These are phyloP conservation scores for Aegypius monachus DNA, from an alignment of 2,113 vertebrate genomes.

Conservation along the genomic window DNA sequence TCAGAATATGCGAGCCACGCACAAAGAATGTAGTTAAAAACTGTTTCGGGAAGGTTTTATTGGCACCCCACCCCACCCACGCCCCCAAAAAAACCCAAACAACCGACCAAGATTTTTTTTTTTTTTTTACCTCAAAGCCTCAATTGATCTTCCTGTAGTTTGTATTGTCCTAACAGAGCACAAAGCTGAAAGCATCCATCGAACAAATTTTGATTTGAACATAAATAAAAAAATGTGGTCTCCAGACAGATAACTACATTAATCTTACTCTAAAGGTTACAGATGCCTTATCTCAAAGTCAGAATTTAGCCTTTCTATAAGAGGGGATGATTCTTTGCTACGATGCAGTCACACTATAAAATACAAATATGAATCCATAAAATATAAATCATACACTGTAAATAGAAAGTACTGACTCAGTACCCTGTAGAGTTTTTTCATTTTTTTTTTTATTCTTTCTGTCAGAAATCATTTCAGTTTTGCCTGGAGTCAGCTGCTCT, in stretches of 20 bases:
- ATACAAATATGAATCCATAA: not conserved
- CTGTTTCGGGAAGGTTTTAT: not conserved
- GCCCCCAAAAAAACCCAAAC: rapidly evolving
- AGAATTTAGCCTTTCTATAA: not conserved
- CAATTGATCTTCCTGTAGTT: not conserved
- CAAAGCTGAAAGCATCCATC: not conserved
- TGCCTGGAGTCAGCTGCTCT: not conserved
- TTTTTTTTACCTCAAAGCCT: not conserved
- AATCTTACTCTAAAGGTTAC: not conserved
- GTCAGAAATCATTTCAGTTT: not conserved
- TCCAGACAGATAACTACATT: not conserved
- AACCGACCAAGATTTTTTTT: not conserved
- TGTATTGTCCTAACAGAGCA: not conserved
- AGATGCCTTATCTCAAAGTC: not conserved
- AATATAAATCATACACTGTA: not conserved
- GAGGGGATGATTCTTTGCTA: not conserved
- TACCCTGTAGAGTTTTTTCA: not conserved
- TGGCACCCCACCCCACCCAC: rapidly evolving
- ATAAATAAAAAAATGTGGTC: not conserved
- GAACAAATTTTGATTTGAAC: not conserved
- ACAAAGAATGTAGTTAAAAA: not conserved
- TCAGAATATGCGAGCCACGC: not conserved
- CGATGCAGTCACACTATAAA: not conserved
- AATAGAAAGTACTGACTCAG: not conserved
- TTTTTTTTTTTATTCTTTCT: not conserved